A percentile compares a stretch with the other conserved stretches of the same genome.
Evolutionary conservation across 2,113 vertebrate genomes (phyloP).

Genomic region (Salminus brasiliensis): DNA sequence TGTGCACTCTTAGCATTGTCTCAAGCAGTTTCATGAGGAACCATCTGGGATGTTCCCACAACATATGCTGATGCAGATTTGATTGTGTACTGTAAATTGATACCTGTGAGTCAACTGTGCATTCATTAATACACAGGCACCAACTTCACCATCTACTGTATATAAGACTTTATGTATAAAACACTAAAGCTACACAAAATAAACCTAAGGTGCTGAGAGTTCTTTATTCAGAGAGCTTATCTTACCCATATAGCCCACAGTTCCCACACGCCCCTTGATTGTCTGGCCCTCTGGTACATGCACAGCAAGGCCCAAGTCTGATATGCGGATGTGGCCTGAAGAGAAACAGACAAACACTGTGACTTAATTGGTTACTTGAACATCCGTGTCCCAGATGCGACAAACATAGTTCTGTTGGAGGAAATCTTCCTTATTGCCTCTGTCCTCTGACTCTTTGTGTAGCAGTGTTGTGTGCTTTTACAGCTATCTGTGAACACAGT

Average conservation of each 20-base stretch:
- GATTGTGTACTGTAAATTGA: too few species aligned
- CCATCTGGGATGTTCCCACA: too few species aligned
- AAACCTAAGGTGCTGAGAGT: neutral
- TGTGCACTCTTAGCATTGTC: too few species aligned
- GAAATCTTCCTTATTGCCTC: neutral
- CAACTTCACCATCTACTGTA: too few species aligned
- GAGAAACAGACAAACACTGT: slow-evolving; percentile 21
- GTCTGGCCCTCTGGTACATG: slow-evolving; percentile 90
- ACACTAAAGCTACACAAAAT: neutral
- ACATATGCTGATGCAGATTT: too few species aligned
- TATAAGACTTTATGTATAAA: too few species aligned
- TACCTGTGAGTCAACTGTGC: too few species aligned
- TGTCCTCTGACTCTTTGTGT: neutral
- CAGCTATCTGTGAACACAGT: neutral
- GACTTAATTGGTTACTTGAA: neutral
- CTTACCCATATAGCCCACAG: slow-evolving; percentile 99
- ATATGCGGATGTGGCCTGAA: slow-evolving; percentile 95
- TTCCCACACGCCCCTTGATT: slow-evolving; percentile 95
- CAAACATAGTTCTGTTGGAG: neutral
- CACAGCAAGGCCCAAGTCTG: slow-evolving; percentile 93
- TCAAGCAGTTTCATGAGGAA: too few species aligned
- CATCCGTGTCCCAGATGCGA: neutral
- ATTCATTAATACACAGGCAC: too few species aligned
- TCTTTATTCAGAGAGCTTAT: slow-evolving; percentile 6
- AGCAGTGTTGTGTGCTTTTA: neutral